phyloP scores from a whole-genome alignment of 2,888 invertebrate species.

The Rhagonycha fulva region DNA sequence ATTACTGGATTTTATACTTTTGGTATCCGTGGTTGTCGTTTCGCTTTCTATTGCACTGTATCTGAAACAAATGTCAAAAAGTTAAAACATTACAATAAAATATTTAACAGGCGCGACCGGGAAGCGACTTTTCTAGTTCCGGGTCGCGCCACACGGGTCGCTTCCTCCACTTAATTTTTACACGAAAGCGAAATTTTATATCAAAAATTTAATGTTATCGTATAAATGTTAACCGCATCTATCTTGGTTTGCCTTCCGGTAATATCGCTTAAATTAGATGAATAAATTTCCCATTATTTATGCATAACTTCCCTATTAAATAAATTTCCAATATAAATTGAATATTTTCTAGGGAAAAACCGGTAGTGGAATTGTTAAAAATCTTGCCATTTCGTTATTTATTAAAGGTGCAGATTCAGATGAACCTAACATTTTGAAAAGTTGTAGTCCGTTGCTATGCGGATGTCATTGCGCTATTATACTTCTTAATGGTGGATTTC shows the following conservation, averaged over 20 bases:
- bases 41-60: conserved; percentile 58
- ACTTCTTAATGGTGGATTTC: too few relatives aligned
- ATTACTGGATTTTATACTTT: conserved; percentile 1
- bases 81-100: not conserved
- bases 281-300: not conserved
- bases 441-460: not conserved
- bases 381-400: too few relatives aligned
- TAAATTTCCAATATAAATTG: not conserved
- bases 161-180: not conserved
- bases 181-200: not conserved
- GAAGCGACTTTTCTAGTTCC: not conserved
- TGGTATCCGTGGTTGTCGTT: conserved; percentile 35
- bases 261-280: not conserved
- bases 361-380: not conserved
- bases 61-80: conserved; percentile 44
- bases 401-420: not conserved
- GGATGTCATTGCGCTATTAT: too few relatives aligned
- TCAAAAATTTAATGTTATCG: not conserved
- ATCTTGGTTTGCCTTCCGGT: not conserved
- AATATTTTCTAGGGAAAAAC: not conserved
- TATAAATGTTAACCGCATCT: not conserved
- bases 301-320: not conserved
- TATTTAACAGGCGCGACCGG: not conserved
- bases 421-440: not conserved
- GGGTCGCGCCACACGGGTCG: too few relatives aligned